Conservation (phyloP, 2,888 invertebrate genomes). For the Fragum whitleyi region DNA sequence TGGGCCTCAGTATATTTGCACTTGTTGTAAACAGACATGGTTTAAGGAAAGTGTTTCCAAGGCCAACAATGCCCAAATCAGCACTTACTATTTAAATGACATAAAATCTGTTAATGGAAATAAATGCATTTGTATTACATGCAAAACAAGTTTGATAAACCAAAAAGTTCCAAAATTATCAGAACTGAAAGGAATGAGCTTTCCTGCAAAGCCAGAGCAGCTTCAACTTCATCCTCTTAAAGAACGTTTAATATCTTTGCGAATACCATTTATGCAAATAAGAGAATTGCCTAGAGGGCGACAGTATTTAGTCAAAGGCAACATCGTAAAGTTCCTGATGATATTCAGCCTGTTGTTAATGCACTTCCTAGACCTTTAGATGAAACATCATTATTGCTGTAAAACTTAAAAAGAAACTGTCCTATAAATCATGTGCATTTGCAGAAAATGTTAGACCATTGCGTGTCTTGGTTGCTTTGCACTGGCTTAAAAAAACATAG, state of each 20-base stretch:
- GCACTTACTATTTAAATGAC: constrained; percentile 31
- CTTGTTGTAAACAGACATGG: constrained; percentile 30
- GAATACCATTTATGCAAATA: too few species aligned
- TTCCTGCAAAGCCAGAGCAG: constrained; percentile 52
- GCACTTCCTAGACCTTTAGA: constrained; percentile 39
- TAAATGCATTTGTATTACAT: constrained; percentile 40
- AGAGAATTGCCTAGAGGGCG: too few species aligned
- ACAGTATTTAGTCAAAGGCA: constrained; percentile 51
- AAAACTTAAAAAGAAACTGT: constrained; percentile 53
- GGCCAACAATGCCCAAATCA: not conserved
- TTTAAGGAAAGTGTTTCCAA: constrained; percentile 17
- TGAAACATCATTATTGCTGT: constrained; percentile 52
- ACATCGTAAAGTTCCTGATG: constrained; percentile 60
- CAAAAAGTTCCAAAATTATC: constrained; percentile 40
- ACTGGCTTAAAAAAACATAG: constrained; percentile 48
- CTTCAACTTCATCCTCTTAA: constrained; percentile 42
- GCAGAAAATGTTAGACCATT: constrained; percentile 51
- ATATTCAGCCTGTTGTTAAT: constrained; percentile 57
- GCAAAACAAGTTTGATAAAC: constrained; percentile 43
- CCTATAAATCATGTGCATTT: constrained; percentile 40
- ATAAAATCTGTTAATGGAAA: constrained; percentile 34
- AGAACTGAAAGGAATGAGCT: constrained; percentile 44
- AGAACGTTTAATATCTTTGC: constrained; percentile 25
- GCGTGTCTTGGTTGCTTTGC: constrained; percentile 36
- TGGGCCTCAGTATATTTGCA: constrained; percentile 23